Percentiles rank a stretch among this genome's conserved stretches.
phyloP scores from a whole-genome alignment of 2,113 vertebrate species.

The Aplodontia rufa region DNA sequence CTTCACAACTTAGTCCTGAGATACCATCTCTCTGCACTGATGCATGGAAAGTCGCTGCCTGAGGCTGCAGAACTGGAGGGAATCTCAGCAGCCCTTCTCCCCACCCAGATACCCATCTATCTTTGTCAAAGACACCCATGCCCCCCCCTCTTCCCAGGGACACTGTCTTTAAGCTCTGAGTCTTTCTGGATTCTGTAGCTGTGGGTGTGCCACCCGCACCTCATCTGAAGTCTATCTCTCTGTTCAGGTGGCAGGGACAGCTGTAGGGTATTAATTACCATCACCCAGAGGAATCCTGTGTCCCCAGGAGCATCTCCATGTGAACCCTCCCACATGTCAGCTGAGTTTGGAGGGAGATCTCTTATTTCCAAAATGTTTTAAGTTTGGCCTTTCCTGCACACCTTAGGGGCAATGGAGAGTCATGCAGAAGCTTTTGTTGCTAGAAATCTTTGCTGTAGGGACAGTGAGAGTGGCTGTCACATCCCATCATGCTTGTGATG shows the following conservation, averaged over 20 bases:
- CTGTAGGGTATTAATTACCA: background rate
- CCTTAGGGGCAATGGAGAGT: background rate
- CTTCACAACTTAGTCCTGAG: background rate
- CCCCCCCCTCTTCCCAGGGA: too few relatives aligned
- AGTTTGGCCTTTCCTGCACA: background rate
- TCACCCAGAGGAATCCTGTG: background rate
- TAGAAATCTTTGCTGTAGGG: background rate
- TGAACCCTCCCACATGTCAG: background rate
- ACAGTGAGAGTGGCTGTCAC: background rate
- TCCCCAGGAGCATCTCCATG: background rate
- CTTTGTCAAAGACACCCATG: background rate
- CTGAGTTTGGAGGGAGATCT: background rate
- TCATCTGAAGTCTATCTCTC: too few relatives aligned
- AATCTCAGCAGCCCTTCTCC: background rate
- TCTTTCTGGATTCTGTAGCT: background rate
- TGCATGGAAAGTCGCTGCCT: rapidly evolving
- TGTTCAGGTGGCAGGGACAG: too few relatives aligned
- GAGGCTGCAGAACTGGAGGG: background rate
- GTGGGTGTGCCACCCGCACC: background rate
- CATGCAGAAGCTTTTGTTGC: background rate
- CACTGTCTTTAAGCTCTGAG: rapidly evolving
- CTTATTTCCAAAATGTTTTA: background rate
- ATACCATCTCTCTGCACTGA: background rate
- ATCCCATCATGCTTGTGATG: background rate
- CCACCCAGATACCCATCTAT: too few relatives aligned